phyloP scores from a whole-genome alignment of 2,888 invertebrate species.

The Dasysyrphus tricinctus region DNA sequence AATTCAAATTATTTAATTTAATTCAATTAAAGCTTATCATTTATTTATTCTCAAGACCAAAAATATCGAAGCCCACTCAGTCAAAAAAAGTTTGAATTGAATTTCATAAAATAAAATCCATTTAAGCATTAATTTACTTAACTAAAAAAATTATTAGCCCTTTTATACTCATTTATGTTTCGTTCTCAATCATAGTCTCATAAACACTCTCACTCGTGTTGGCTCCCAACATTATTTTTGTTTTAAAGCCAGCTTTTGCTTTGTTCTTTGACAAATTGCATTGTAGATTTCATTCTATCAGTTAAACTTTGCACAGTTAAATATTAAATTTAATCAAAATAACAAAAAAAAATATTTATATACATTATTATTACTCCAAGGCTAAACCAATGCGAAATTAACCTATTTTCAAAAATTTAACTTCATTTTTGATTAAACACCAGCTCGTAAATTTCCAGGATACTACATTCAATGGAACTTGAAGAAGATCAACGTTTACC shows the following conservation, averaged over 20 bases:
- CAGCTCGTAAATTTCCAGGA: constrained; percentile 85
- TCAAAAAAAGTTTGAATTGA: neutral
- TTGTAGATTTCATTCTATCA: constrained; percentile 57
- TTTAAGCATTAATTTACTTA: neutral
- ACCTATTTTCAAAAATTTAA: constrained; percentile 41
- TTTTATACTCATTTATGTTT: neutral
- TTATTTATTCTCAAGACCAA: too few relatives aligned
- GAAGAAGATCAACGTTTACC: constrained; percentile 91
- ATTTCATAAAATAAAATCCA: neutral
- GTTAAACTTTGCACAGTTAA: constrained; percentile 38
- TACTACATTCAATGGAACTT: constrained; percentile 94
- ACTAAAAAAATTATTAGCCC: neutral
- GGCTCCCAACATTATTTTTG: constrained; percentile 6
- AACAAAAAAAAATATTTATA: constrained; percentile 18
- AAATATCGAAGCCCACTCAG: too few relatives aligned
- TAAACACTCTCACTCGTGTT: constrained; percentile 1
- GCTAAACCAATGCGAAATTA: constrained; percentile 40
- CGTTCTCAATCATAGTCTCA: neutral
- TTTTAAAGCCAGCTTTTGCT: constrained; percentile 56
- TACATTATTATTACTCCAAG: constrained; percentile 25
- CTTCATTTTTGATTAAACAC: constrained; percentile 68
- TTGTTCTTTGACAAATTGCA: constrained; percentile 47
- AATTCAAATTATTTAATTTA: too few relatives aligned
- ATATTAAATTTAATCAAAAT: neutral
- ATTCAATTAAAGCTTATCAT: too few relatives aligned